phyloP scores from a whole-genome alignment of 2,888 invertebrate genomes.

The Pandemis corylana region DNA sequence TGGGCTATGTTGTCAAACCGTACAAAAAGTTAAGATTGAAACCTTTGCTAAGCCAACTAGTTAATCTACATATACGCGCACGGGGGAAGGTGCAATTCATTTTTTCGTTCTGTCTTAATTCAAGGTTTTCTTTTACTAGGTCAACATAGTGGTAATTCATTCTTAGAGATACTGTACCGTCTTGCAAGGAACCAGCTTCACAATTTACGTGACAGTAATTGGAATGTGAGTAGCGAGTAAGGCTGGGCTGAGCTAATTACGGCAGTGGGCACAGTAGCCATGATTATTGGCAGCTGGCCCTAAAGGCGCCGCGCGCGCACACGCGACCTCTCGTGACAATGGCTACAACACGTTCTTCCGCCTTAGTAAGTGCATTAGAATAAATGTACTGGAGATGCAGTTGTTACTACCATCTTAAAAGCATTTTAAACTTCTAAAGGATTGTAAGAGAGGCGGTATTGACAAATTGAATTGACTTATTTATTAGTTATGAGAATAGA shows the following conservation, averaged over 20 bases:
- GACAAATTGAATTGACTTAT: too few species aligned
- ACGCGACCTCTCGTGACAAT: constrained; percentile 78
- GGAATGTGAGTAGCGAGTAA: constrained; percentile 57
- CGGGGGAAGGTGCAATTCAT: too few species aligned
- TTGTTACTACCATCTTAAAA: neutral
- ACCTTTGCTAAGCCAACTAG: too few species aligned
- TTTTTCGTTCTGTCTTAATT: too few species aligned
- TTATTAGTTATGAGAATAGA: neutral
- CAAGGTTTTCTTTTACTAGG: neutral
- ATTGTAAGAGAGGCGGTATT: too few species aligned
- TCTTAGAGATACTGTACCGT: neutral
- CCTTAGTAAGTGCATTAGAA: neutral
- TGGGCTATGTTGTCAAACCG: neutral
- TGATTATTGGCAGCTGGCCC: constrained; percentile 72
- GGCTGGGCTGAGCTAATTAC: constrained; percentile 57
- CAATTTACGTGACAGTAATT: constrained; percentile 43
- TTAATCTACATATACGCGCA: too few species aligned
- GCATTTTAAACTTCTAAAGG: too few species aligned
- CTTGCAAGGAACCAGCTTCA: neutral
- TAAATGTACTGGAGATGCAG: neutral
- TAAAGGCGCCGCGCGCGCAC: constrained; percentile 51
- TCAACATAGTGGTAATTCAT: neutral
- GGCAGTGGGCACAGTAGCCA: constrained; percentile 59
- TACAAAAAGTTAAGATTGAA: too few species aligned
- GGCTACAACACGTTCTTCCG: constrained; percentile 45